Evolutionary conservation across 1,140 invertebrate genomes (phyloP), one percentile per base, ranked within the genome.

Genomic region (Hydropsyche tenuis): DNA sequence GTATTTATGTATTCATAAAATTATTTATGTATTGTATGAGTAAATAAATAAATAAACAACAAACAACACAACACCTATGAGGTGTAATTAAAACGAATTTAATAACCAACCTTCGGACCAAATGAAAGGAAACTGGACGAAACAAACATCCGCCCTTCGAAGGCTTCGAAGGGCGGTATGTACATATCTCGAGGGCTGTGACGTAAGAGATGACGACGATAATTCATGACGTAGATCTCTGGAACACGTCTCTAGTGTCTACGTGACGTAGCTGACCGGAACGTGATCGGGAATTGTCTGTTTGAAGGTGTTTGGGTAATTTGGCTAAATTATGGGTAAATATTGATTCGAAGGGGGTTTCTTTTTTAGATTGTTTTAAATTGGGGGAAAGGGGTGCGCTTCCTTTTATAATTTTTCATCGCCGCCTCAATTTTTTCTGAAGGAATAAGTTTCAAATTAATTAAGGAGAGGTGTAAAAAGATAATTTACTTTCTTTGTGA

Each of bases 391-490:
- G n/a, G 16, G 18, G 48, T 53, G 16, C 48, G 48, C n/a, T 53
- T 53, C 48, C 16, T 53, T 53, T 53, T 53, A 20, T 53, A 18
- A 53, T 20, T 1, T 48, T 53, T 53, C 20, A 16, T 18, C 20
- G 48, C n/a, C 48, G 48, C 9, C 48, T 53, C 18, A 53, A 53
- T 53, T 53, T 53, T 9, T 53, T 53, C 48, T 53, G 6, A 1
- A 7, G 20, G 18, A 53, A 53, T 53, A 53, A 53, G 48, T 53
- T 53, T 53, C n/a, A 18, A 20, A 53, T 53, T 53, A 53, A 53
- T 53, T 53, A 53, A 53, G 48, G 6, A 20, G 14, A 20, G n/a
- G 16, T 18, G 46, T 48, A 48, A 48, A 48, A 18, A 14, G 46
- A 18, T 18, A 53, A 53, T 53, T 18, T 7, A 18, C 48, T 53